Evolutionary conservation across 1,140 invertebrate species (phyloP).

Genomic region (Heliconius hermathena): DNA sequence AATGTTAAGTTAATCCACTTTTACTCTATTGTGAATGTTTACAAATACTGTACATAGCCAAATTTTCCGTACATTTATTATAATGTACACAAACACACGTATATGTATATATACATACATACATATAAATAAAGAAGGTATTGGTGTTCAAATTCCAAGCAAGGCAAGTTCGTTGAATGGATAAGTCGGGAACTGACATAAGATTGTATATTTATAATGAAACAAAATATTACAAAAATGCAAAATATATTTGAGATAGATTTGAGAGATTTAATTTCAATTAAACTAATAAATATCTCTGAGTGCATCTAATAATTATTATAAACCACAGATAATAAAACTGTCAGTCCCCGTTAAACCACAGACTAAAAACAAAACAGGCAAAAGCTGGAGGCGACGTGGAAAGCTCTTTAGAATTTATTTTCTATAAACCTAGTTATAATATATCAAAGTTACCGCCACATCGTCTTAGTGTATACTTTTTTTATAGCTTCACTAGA

Average conservation of each 20-base stretch:
- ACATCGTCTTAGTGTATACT: neutral
- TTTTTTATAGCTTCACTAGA: neutral
- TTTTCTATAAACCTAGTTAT: neutral
- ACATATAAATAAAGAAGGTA: neutral
- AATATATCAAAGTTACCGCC: neutral
- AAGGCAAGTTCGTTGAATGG: slow-evolving; percentile 31
- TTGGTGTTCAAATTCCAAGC: slow-evolving; percentile 18
- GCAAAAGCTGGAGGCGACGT: neutral
- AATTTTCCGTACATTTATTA: neutral
- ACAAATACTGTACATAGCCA: slow-evolving; percentile 2
- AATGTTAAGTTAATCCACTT: neutral
- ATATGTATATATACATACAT: neutral
- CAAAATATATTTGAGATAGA: no score
- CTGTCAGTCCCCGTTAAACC: neutral
- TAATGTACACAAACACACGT: neutral
- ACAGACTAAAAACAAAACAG: neutral
- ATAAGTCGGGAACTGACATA: slow-evolving; percentile 5
- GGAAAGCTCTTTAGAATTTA: slow-evolving; percentile 7
- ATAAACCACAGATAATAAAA: neutral
- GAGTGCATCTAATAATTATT: neutral
- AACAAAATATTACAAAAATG: neutral
- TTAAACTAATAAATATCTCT: neutral
- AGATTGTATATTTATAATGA: neutral
- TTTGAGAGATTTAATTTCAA: neutral
- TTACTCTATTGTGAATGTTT: neutral